Evolutionary conservation across 2,888 invertebrate species (phyloP).

Genomic region (Phortica okadai): DNA sequence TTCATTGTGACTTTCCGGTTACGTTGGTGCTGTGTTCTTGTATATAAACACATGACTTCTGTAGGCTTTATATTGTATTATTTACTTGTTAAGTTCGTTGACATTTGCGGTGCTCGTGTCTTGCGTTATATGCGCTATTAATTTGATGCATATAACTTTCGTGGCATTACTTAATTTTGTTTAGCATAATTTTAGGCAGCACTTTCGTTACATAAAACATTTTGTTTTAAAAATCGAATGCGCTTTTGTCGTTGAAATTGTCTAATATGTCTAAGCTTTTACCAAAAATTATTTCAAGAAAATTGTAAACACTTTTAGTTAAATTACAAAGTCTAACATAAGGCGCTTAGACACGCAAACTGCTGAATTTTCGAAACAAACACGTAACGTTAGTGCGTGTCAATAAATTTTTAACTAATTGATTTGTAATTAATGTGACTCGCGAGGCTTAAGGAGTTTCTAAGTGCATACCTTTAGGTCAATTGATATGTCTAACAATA

Average conservation of each 20-base stretch:
- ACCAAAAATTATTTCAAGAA: neutral
- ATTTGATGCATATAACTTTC: neutral
- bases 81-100: conserved; percentile 19
- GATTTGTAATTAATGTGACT: neutral
- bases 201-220: no score
- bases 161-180: neutral
- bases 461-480: neutral
- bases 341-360: neutral
- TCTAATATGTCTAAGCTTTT: neutral
- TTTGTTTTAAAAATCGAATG: neutral
- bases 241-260: neutral
- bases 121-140: neutral
- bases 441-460: neutral
- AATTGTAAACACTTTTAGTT: neutral
- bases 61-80: neutral
- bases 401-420: conserved; percentile 23
- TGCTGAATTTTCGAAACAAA: neutral
- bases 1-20: neutral
- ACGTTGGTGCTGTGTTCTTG: neutral
- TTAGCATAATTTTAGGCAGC: conserved; percentile 19
- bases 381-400: conserved; percentile 12
- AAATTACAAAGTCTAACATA: conserved; percentile 1
- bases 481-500: neutral
- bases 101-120: conserved; percentile 3
- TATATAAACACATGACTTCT: neutral